Conservation (phyloP, 2,888 invertebrate species). For the Drosophila prolongata region DNA sequence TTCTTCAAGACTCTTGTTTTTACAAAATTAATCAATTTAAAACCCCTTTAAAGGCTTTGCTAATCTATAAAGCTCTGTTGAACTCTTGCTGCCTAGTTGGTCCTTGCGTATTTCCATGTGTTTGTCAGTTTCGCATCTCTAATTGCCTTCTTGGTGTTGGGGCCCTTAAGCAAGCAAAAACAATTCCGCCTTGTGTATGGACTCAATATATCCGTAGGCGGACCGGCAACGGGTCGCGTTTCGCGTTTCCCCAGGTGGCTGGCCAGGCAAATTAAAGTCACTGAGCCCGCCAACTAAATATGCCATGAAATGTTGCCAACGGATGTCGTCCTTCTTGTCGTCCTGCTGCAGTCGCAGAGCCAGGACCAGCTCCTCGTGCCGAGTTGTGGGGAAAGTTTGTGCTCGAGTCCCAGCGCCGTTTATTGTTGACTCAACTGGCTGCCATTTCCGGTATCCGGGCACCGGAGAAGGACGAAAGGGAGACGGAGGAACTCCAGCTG, state of each 20-base stretch:
- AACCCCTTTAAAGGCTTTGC: too few relatives aligned
- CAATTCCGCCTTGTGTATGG: conserved; percentile 36
- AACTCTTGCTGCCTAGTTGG: too few relatives aligned
- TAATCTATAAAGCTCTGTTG: too few relatives aligned
- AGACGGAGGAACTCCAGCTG: conserved; percentile 10
- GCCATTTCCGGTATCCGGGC: conserved; percentile 62
- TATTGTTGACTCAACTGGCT: conserved; percentile 69
- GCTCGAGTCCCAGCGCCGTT: conserved; percentile 52
- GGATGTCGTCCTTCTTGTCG: conserved; percentile 49
- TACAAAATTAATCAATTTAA: too few relatives aligned
- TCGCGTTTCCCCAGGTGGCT: conserved; percentile 33
- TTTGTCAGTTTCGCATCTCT: conserved; percentile 47
- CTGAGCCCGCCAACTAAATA: conserved; percentile 57
- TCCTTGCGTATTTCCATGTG: not conserved
- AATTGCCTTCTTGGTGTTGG: conserved; percentile 26
- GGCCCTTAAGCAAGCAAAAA: conserved; percentile 44
- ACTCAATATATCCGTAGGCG: conserved; percentile 20
- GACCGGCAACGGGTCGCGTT: conserved; percentile 17
- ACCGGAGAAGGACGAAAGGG: conserved; percentile 12
- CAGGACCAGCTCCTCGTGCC: conserved; percentile 12
- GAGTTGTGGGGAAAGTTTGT: conserved; percentile 54
- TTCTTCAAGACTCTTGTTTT: too few relatives aligned
- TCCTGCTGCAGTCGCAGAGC: conserved; percentile 15
- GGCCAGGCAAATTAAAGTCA: conserved; percentile 67
- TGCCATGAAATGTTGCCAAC: conserved; percentile 62